Evolutionary conservation across 1,140 invertebrate genomes (phyloP).

Genomic region (Heliconius melpomene): DNA sequence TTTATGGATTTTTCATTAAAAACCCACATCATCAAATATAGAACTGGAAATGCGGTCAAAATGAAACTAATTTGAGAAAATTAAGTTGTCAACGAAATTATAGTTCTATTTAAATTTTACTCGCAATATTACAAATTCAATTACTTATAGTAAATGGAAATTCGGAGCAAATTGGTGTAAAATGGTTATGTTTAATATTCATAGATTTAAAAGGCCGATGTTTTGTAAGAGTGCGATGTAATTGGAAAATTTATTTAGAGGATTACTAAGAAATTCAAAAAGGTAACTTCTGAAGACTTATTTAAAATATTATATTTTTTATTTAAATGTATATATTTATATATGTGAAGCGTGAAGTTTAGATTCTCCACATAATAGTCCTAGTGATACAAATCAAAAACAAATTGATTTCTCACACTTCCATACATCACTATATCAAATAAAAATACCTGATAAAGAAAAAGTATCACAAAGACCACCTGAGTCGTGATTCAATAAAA

Average conservation of each 20-base stretch:
- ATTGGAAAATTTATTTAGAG: background rate
- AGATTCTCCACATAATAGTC: no score
- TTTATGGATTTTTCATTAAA: background rate
- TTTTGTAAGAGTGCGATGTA: background rate
- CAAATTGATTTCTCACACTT: background rate
- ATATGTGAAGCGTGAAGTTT: no score
- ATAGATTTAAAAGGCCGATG: background rate
- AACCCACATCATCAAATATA: background rate
- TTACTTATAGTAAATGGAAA: conserved; percentile 7
- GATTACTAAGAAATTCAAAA: background rate
- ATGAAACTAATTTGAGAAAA: conserved; percentile 3
- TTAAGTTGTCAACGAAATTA: conserved; percentile 3
- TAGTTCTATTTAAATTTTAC: background rate
- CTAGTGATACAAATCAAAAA: no score
- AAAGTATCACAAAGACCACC: background rate
- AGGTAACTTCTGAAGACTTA: background rate
- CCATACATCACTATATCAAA: background rate
- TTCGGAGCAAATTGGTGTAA: background rate
- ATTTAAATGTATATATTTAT: background rate
- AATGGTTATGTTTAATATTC: background rate
- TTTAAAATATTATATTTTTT: background rate
- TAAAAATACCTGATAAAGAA: background rate
- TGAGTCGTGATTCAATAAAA: background rate
- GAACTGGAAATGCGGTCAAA: background rate
- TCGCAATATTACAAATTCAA: conserved; percentile 4